Evolutionary conservation across 2,888 invertebrate genomes (phyloP), one percentile per base, ranked within the genome.

Genomic region (Prenolepis imparis): DNA sequence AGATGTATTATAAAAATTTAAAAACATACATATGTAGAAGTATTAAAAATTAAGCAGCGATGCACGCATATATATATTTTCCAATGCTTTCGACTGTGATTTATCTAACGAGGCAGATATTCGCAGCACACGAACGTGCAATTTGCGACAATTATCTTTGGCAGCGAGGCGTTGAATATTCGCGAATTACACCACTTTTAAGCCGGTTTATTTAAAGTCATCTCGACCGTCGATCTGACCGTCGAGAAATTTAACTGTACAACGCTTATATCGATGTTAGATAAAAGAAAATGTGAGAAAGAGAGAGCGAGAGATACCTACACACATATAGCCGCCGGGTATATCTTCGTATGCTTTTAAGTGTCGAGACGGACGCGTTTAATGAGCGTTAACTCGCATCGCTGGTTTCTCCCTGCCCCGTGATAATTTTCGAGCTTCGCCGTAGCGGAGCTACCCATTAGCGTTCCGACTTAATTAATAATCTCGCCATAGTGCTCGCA

Each of bases 381-480:
- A 85, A 86, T 68, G 74, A 85, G 41, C 75, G 77, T 63, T 73
- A 77, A 67, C 82, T 84, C 59, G 57, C 55, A 55, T 61, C 36
- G 52, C 11, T 57, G 68, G n/a, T 73, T 57, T 68, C 77, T 36
- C 67, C 15, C 32, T 63, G 61, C 52, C 28, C 15, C 82, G 32
- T 44, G 57, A 68, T 82, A 83, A 81, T 86, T 86, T 77, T 55
- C 77, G 36, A 75, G 64, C 41, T 72, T 44, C 39, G 24, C 59
- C 44, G 67, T n/a, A 24, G 57, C 32, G 72, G 52, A 36, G 55
- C 18, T 28, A n/a, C 11, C 48, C 44, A 66, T 83, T 74, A 78
- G 63, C 74, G 57, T 67, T 61, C 21, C 52, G 77, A 82, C 85
- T 87, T 83, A 87, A 87, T 87, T 85, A 85, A 87, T 83, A 87